phyloP scores from a whole-genome alignment of 2,888 invertebrate species.

The Plusia festucae region DNA sequence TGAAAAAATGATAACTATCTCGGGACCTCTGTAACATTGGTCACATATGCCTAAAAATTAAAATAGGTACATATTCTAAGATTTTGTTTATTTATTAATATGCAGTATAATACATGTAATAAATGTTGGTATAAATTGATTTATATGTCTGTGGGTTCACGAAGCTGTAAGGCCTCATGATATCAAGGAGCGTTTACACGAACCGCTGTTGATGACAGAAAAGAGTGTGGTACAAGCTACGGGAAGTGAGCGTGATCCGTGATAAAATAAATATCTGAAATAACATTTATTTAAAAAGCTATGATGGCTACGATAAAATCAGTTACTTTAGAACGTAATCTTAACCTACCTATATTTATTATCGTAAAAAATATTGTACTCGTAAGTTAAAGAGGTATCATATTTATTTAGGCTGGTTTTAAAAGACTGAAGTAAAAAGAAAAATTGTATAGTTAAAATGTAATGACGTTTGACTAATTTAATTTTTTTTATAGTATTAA shows the following conservation, averaged over 20 bases:
- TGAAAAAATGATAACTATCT: background rate
- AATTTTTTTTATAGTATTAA: too few species aligned
- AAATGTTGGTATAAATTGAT: slow-evolving; percentile 57
- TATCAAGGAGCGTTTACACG: slow-evolving; percentile 83
- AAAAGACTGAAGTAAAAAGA: too few species aligned
- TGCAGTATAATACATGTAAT: slow-evolving; percentile 39
- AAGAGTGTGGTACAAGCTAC: slow-evolving; percentile 44
- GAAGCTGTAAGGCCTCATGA: slow-evolving; percentile 70
- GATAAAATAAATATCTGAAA: background rate
- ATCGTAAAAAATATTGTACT: too few species aligned
- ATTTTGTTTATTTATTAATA: slow-evolving; percentile 6
- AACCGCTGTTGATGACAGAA: slow-evolving; percentile 80
- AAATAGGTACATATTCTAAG: background rate
- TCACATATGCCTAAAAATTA: background rate
- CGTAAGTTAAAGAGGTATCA: too few species aligned
- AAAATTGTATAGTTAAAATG: too few species aligned
- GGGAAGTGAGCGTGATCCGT: slow-evolving; percentile 31
- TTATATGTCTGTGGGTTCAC: slow-evolving; percentile 64
- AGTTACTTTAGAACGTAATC: too few species aligned
- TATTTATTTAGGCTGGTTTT: too few species aligned
- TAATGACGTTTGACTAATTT: too few species aligned
- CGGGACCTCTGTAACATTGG: background rate
- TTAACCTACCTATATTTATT: too few species aligned
- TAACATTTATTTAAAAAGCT: too few species aligned
- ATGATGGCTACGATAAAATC: too few species aligned